These are phyloP conservation scores for Rhyacichthys aspro DNA, from an alignment of 2,797 vertebrate species.

Conservation along the genomic window DNA sequence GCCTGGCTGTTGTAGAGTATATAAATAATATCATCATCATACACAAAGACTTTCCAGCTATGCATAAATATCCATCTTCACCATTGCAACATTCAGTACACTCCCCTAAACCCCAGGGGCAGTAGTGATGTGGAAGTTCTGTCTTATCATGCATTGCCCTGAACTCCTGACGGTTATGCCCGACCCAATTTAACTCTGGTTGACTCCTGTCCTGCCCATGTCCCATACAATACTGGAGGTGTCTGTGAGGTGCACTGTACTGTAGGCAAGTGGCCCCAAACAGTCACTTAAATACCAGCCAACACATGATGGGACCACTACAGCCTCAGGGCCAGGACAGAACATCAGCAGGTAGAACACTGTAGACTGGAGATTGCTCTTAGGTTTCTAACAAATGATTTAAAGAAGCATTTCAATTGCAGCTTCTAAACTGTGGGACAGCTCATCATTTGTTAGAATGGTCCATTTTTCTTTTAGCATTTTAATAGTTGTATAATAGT, in stretches of 20 bases:
- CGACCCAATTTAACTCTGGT: constrained; percentile 20
- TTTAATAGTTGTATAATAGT: too few species aligned
- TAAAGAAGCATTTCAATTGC: too few species aligned
- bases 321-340: constrained; percentile 5
- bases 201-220: constrained; percentile 26
- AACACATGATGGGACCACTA: constrained; percentile 57
- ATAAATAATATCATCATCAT: too few species aligned
- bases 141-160: constrained; percentile 22
- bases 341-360: constrained; percentile 13
- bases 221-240: background rate
- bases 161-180: constrained; percentile 27
- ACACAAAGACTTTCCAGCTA: too few species aligned
- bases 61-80: too few species aligned
- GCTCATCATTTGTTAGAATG: too few species aligned
- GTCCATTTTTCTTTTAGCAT: too few species aligned
- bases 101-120: constrained; percentile 26
- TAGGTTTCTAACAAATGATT: background rate
- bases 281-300: constrained; percentile 60
- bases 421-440: too few species aligned
- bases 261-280: constrained; percentile 30
- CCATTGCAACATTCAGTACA: too few species aligned
- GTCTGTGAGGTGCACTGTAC: constrained; percentile 39
- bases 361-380: background rate
- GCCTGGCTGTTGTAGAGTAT: too few species aligned
- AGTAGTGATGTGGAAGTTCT: constrained; percentile 54